phyloP scores from a whole-genome alignment of 2,113 vertebrate genomes.

The Sterna hirundo region DNA sequence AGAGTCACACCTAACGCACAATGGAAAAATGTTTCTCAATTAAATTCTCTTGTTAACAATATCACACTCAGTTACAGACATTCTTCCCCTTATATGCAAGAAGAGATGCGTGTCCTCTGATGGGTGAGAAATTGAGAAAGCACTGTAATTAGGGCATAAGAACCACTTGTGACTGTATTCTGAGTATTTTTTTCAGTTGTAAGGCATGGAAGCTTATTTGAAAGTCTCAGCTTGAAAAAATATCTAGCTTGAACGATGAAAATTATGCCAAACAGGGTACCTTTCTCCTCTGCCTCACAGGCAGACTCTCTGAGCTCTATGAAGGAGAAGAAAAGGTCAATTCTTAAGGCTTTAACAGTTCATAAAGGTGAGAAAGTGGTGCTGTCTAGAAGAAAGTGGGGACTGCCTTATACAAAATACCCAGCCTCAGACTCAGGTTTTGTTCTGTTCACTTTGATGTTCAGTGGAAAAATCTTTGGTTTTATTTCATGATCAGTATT shows the following conservation, averaged over 20 bases:
- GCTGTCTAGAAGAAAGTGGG: not conserved
- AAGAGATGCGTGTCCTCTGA: not conserved
- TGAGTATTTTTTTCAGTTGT: not conserved
- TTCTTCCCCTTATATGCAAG: not conserved
- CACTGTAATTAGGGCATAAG: not conserved
- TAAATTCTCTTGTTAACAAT: slow-evolving; percentile 42
- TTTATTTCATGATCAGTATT: not conserved
- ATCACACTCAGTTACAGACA: not conserved
- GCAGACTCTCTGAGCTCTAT: not conserved
- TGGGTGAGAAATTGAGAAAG: slow-evolving; percentile 20
- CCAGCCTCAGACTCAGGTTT: not conserved
- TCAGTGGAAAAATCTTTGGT: not conserved
- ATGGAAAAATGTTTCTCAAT: slow-evolving; percentile 38
- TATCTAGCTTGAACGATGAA: not conserved
- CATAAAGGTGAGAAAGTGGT: not conserved
- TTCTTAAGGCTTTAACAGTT: not conserved
- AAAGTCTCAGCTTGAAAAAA: not conserved
- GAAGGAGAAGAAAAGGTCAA: not conserved
- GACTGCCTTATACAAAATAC: not conserved
- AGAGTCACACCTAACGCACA: not conserved
- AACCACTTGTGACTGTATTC: not conserved
- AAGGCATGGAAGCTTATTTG: not conserved
- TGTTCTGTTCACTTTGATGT: not conserved
- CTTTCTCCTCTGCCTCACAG: not conserved
- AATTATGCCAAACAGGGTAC: not conserved